Evolutionary conservation across 2,888 invertebrate species (phyloP), one percentile per base, ranked within the genome.

Genomic region (Sesia bembeciformis): DNA sequence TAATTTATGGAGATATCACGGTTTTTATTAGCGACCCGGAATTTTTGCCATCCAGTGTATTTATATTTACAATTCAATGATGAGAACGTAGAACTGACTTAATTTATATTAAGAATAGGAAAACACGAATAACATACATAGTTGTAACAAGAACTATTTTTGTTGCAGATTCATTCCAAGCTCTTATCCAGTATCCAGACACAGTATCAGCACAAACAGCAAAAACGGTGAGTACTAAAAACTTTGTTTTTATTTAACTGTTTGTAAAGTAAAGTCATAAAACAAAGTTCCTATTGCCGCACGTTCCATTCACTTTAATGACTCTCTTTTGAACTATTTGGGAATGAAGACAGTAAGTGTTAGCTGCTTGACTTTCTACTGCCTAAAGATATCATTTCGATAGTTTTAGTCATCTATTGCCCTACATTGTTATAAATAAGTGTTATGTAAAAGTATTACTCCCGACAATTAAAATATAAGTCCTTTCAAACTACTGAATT

Each of bases 121-220:
- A 23, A 23, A 23, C 23, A 23, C 23, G 23, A 23, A 23, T 23
- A 23, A 23, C 23, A 23, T 23, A 23, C 23, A 23, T 23, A 23
- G 23, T 23, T 23, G 23, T 23, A 23, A 23, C 23, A 23, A 23
- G 23, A 23, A 23, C 23, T 23, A 23, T 23, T 80, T 79, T 76
- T 77, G 46, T 92, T 91, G 66, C 93, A 97, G 97, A 95, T 91
- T 95, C 96, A 90, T 97, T 97, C 93, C 97, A 99, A 94, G 99
- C 99, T 64, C 93, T 99, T 79, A 98, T 99, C 86, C 99, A 99
- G 91, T 98, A 98, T 90, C 96, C 97, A 68, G 99, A 99, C 90
- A 96, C 98, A 62, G 94, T 96, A 78, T 96, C 98, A 67, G 99
- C 99, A 66, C 98, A 98, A 90, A 94, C 97, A 73, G 99, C 99